Base-by-base conservation (phyloP, 2,113 vertebrate species). In the Oreotrochilus melanogaster region DNA sequence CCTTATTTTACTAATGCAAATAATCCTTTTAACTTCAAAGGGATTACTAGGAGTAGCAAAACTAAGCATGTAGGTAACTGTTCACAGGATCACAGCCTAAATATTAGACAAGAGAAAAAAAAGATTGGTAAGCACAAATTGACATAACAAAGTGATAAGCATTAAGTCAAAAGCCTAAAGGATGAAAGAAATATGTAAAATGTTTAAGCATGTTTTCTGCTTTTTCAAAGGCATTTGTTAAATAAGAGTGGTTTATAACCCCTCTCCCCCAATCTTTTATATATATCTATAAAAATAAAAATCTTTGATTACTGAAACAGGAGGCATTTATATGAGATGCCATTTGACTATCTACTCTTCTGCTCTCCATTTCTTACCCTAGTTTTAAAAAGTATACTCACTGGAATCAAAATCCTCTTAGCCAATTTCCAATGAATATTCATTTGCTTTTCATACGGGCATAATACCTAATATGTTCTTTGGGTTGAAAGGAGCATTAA, bases 11-110 rank as follows among this genome's bases (percentile, higher is more conserved):
- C 83, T 96, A 96, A 96, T 94, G 89, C 88, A 96, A 92, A 79
- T 96, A 97, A 95, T 96, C 94, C 78, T 88, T 95, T 96, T 97
- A 89, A 96, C 80, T 97, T 97, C 96, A 97, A 94, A 95, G 67
- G 60, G 67, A 88, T 94, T 96, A 96, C 56, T 67, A 86, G 51
- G n/a, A 86, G 78, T 56, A 86, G 78, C 65, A 96, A 92, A 96
- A 94, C 37, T 78, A 90, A 94, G 67, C 72, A 57, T 56, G 72
- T 94, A 94, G 89, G 93, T 96, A 88, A 86, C 47, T 57, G 65
- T 86, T 94, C 7, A 2, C 60, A 92, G 86, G 45, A 97, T 80
- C 88, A 88, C 25, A 74, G 72, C 72, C 92, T 86, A 93, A 94
- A 88, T 88, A 53, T 54, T 43, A 89, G 54, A 93, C 33, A 8